phyloP scores from a whole-genome alignment of 2,797 vertebrate genomes.

The Phyllotis vaccarum region DNA sequence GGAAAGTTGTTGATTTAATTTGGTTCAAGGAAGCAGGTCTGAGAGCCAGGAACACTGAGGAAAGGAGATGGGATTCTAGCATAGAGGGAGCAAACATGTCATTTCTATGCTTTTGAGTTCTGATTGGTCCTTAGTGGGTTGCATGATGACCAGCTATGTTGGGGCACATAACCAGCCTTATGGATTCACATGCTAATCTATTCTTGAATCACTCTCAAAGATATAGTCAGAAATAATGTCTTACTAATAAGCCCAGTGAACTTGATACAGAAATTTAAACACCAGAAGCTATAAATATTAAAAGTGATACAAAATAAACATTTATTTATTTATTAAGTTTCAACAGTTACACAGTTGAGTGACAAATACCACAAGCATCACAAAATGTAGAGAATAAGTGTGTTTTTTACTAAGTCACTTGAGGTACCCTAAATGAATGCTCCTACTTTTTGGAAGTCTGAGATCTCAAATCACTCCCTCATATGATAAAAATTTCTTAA shows the following conservation, averaged over 20 bases:
- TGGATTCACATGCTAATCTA: not conserved
- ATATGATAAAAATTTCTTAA: not conserved
- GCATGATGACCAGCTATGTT: not conserved
- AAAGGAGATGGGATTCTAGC: not conserved
- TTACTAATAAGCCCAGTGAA: not conserved
- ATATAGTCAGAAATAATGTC: not conserved
- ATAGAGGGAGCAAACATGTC: not conserved
- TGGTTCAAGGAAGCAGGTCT: not conserved
- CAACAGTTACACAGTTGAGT: slow-evolving; percentile 33
- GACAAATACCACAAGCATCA: not conserved
- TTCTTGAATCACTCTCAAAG: not conserved
- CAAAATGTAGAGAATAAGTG: not conserved
- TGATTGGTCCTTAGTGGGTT: not conserved
- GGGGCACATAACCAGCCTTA: not conserved
- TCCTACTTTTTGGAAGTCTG: not conserved
- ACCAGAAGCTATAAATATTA: slow-evolving; percentile 3
- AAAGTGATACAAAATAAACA: not conserved
- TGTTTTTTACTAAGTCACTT: not conserved
- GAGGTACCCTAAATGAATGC: not conserved
- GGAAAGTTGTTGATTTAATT: not conserved
- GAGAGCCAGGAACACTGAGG: not conserved
- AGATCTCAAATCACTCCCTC: not conserved
- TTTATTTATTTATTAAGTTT: slow-evolving; percentile 47
- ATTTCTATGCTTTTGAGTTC: not conserved
- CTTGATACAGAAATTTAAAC: not conserved